Evolutionary conservation across 2,888 invertebrate genomes (phyloP).

Genomic region (Eristalis pertinax): DNA sequence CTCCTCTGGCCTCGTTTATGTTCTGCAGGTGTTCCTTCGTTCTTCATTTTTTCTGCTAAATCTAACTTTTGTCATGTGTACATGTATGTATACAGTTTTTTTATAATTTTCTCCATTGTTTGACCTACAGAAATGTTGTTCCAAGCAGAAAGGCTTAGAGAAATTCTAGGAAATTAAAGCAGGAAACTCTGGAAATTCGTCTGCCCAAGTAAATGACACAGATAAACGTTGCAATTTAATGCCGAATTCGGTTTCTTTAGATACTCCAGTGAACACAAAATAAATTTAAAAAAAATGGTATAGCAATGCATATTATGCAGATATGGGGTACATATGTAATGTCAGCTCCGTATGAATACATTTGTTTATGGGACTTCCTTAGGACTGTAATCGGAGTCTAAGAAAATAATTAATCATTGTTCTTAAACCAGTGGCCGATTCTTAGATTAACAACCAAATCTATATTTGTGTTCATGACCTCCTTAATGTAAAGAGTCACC

Average conservation of each 20-base stretch:
- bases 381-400: no score
- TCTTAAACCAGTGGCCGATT: no score
- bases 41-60: neutral
- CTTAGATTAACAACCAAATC: no score
- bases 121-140: constrained; percentile 8
- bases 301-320: neutral
- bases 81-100: neutral
- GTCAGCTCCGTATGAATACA: neutral
- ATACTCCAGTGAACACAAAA: neutral
- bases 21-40: neutral
- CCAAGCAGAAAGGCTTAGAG: neutral
- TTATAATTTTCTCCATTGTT: neutral
- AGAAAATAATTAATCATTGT: no score
- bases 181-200: constrained; percentile 23
- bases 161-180: constrained; percentile 39
- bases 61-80: neutral
- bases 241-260: neutral
- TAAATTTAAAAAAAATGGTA: neutral
- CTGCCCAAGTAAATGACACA: constrained; percentile 35
- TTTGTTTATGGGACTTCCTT: neutral
- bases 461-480: no score
- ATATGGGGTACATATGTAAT: neutral
- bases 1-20: neutral
- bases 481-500: no score
- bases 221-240: constrained; percentile 32